These are phyloP conservation scores for Eupleurogrammus muticus DNA, from an alignment of 2,797 vertebrate species.

Conservation along the genomic window DNA sequence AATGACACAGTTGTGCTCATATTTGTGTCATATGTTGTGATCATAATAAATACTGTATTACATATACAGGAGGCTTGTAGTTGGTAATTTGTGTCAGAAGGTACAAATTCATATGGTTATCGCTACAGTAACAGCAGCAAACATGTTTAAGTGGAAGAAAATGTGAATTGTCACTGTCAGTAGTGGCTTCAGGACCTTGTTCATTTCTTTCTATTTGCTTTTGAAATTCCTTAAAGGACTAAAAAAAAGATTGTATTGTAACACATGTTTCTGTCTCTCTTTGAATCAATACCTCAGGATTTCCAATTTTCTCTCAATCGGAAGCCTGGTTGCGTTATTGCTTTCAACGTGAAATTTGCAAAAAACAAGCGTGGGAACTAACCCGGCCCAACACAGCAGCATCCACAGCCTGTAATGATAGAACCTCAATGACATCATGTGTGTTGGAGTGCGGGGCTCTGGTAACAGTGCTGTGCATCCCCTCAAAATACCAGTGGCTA, in stretches of 20 bases:
- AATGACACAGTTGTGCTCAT: slow-evolving; percentile 13
- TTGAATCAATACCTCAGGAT: slow-evolving; percentile 23
- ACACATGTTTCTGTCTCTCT: slow-evolving; percentile 28
- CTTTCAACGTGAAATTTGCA: slow-evolving; percentile 50
- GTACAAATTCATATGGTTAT: not conserved
- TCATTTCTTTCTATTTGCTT: slow-evolving; percentile 43
- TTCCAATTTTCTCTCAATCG: slow-evolving; percentile 48
- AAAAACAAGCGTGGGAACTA: slow-evolving; percentile 77
- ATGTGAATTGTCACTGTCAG: slow-evolving; percentile 41
- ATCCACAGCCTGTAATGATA: slow-evolving; percentile 77
- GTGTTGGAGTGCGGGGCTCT: slow-evolving; percentile 65
- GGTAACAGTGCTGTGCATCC: slow-evolving; percentile 64
- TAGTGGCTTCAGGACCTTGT: slow-evolving; percentile 43
- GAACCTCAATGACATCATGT: slow-evolving; percentile 82
- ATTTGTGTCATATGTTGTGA: slow-evolving; percentile 23
- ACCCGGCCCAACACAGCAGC: slow-evolving; percentile 49
- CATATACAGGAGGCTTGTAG: not conserved
- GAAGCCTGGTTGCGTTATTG: slow-evolving; percentile 42
- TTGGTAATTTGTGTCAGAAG: not conserved
- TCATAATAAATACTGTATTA: not conserved
- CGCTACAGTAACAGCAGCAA: slow-evolving; percentile 21
- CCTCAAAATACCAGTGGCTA: slow-evolving; percentile 78
- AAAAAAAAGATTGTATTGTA: slow-evolving; percentile 42
- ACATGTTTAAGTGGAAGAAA: slow-evolving; percentile 32
- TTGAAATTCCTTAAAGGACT: slow-evolving; percentile 35